A percentile compares a stretch with the other conserved stretches of the same genome.
Conservation (phyloP, 2,113 vertebrate genomes). For the Hemicordylus capensis region DNA sequence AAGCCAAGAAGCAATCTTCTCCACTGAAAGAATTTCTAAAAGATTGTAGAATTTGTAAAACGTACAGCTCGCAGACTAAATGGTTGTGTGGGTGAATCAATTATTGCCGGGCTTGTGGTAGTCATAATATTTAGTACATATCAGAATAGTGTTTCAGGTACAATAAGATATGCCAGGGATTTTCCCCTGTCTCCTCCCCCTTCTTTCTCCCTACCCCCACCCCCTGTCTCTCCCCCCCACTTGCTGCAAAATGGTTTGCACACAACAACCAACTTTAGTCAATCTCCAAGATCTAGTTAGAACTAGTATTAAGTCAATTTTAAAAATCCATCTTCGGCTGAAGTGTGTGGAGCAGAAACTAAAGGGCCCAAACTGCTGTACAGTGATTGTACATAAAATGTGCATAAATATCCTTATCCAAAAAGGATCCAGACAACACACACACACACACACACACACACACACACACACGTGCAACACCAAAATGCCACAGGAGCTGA, state of each 20-base stretch:
- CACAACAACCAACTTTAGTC: conserved; percentile 68
- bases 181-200: background rate
- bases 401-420: conserved; percentile 8
- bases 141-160: conserved; percentile 88
- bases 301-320: conserved; percentile 71
- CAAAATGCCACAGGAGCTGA: conserved; percentile 42
- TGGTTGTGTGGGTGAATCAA: conserved; percentile 91
- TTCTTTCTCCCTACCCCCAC: background rate
- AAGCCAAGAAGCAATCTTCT: conserved; percentile 91
- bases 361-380: conserved; percentile 36
- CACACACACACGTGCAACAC: conserved; percentile 43
- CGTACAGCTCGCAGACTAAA: conserved; percentile 90
- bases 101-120: conserved; percentile 85
- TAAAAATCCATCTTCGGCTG: conserved; percentile 41
- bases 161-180: conserved; percentile 79
- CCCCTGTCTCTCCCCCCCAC: background rate
- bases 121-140: conserved; percentile 91
- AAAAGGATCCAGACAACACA: conserved; percentile 7
- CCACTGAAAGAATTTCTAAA: conserved; percentile 93
- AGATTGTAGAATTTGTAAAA: conserved; percentile 95
- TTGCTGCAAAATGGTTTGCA: conserved; percentile 64
- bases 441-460: conserved; percentile 2
- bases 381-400: conserved; percentile 49
- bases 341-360: conserved; percentile 31
- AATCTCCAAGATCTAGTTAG: conserved; percentile 55